Evolutionary conservation across 2,888 invertebrate genomes (phyloP).

Genomic region (Sarcophaga caerulescens): DNA sequence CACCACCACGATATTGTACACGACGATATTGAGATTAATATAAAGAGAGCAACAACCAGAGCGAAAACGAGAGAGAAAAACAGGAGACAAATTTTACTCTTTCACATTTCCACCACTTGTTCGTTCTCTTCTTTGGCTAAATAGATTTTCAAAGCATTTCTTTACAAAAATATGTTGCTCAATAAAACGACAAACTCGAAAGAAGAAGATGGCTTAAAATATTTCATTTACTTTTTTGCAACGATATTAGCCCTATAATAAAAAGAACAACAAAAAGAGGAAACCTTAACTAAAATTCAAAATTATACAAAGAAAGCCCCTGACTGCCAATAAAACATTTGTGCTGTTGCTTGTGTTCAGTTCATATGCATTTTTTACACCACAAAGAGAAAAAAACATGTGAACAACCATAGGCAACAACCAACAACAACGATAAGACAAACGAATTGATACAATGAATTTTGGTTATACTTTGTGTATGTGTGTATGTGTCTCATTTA

Average conservation of each 20-base stretch:
- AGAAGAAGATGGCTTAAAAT: not conserved
- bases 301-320: constrained; percentile 54
- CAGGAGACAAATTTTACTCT: not conserved
- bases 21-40: constrained; percentile 26
- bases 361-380: not conserved
- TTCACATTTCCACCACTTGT: not conserved
- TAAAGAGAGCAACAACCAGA: constrained; percentile 24
- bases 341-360: no score
- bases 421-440: not conserved
- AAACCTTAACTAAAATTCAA: constrained; percentile 45
- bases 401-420: not conserved
- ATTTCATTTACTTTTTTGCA: not conserved
- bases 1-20: constrained; percentile 31
- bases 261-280: constrained; percentile 21
- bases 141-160: not conserved
- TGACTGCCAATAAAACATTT: not conserved
- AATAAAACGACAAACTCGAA: constrained; percentile 15
- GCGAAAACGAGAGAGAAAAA: not conserved
- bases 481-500: constrained; percentile 4
- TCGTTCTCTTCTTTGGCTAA: not conserved
- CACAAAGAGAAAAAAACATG: not conserved
- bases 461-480: not conserved
- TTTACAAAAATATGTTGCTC: constrained; percentile 53
- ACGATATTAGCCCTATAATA: constrained; percentile 35
- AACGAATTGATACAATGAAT: not conserved